Evolutionary conservation across 2,888 invertebrate genomes (phyloP), one percentile per base, ranked within the genome.

Genomic region (Drosophila formosana): DNA sequence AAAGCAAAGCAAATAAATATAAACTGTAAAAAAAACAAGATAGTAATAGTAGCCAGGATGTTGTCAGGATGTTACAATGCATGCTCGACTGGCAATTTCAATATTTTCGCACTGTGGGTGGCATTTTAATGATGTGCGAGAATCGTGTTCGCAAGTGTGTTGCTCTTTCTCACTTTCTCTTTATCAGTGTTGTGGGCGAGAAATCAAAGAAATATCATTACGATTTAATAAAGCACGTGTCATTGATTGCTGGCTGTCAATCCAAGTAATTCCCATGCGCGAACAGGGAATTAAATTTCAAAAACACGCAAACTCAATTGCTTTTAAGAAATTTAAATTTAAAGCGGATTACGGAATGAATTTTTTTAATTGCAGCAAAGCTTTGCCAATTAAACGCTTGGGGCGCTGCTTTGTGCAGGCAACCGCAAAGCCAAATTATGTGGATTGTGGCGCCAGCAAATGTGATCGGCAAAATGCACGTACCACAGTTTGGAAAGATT

Each of bases 121-220:
- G 3, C 41, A 18, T 67, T 53, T 67, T 67, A 67, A 68, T 67
- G 58, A 58, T 45, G 68, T 67, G 32, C 13, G 41, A n/a, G 43
- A 61, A 26, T n/a, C 11, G 34, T 34, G 18, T 26, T 41, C 11
- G 18, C 18, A 34, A 13, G 32, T 25, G 18, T 18, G 18, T 18
- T 18, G 9, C 6, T 39, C 41, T 1, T 13, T 18, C n/a, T 43
- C 55, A 23, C 0, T 37, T 37, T 37, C 8, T 52, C 28, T 37
- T n/a, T 49, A 1, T 39, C 11, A 39, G 9, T 3, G 30, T 18
- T 32, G 34, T 32, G 43, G 11, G n/a, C 6, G n/a, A 41, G 30
- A 39, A 61, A 52, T 72, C 74, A 73, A 73, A 66, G 60, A 45
- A 25, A 45, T 45, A 13, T 32, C 25, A 26, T 56, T 45, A 56